phyloP scores from a whole-genome alignment of 2,797 vertebrate species.

The Antrozous pallidus region DNA sequence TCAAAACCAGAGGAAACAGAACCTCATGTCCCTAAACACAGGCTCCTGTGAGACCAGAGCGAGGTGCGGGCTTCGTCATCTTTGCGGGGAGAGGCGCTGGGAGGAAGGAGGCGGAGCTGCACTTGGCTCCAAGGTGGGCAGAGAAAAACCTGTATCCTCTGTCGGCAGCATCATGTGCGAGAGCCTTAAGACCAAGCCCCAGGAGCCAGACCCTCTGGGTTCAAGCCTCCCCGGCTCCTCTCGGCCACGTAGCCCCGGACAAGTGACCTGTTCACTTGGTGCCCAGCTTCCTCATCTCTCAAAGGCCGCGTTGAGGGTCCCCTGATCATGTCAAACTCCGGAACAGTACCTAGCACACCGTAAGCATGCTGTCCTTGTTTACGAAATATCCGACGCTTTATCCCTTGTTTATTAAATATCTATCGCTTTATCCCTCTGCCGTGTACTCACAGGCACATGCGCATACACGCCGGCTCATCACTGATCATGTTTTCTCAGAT shows the following conservation, averaged over 20 bases:
- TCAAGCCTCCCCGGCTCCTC: background rate
- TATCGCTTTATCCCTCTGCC: background rate
- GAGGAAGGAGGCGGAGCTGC: constrained; percentile 16
- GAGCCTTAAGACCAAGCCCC: background rate
- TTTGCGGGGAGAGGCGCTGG: background rate
- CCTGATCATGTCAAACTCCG: background rate
- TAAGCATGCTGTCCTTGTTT: background rate
- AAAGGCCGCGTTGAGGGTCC: background rate
- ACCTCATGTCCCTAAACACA: background rate
- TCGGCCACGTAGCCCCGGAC: background rate
- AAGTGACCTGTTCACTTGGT: background rate
- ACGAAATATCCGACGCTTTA: background rate
- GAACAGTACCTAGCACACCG: background rate
- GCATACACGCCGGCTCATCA: background rate
- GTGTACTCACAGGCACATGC: background rate
- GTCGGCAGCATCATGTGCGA: no score
- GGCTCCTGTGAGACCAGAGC: background rate
- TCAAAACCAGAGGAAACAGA: background rate
- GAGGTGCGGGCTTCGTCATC: background rate
- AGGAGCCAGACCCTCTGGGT: background rate
- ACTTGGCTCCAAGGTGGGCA: background rate
- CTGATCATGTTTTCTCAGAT: background rate
- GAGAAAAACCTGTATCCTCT: background rate
- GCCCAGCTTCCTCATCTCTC: background rate
- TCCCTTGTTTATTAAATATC: no score